These are phyloP conservation scores for Pseudococcus jackbeardsleyi DNA, from an alignment of 2,888 invertebrate species.

Conservation along the genomic window DNA sequence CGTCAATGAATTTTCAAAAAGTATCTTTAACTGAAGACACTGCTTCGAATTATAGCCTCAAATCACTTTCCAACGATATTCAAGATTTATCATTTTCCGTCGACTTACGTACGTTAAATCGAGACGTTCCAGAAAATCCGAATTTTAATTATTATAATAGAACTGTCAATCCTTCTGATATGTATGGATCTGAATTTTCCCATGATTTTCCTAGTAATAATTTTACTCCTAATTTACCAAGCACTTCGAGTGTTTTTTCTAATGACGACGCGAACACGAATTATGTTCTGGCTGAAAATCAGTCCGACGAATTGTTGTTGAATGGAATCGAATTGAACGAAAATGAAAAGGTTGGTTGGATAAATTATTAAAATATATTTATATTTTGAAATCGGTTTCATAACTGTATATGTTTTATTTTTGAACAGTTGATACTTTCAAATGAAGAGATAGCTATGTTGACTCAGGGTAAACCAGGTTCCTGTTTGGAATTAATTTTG, in stretches of 20 bases:
- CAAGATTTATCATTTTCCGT: constrained; percentile 56
- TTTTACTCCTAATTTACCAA: constrained; percentile 27
- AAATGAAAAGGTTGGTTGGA: constrained; percentile 42
- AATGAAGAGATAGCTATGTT: constrained; percentile 48
- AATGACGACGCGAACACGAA: constrained; percentile 4
- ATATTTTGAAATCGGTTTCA: too few relatives aligned
- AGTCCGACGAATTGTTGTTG: constrained; percentile 56
- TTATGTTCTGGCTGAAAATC: constrained; percentile 49
- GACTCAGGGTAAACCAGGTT: constrained; percentile 56
- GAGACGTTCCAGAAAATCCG: background rate
- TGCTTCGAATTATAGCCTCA: constrained; percentile 14
- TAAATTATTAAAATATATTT: background rate
- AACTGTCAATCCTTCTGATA: background rate
- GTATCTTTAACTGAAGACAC: background rate
- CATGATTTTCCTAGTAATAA: constrained; percentile 43
- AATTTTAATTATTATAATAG: constrained; percentile 47
- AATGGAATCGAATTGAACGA: constrained; percentile 62
- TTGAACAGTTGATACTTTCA: constrained; percentile 1
- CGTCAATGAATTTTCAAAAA: background rate
- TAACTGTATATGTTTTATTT: background rate
- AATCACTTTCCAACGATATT: constrained; percentile 39
- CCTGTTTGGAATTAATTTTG: constrained; percentile 58
- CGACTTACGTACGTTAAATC: constrained; percentile 42
- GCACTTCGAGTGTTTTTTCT: constrained; percentile 37
- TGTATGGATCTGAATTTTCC: constrained; percentile 46